Evolutionary conservation across 2,113 vertebrate genomes (phyloP).

Genomic region (Crocuta crocuta): DNA sequence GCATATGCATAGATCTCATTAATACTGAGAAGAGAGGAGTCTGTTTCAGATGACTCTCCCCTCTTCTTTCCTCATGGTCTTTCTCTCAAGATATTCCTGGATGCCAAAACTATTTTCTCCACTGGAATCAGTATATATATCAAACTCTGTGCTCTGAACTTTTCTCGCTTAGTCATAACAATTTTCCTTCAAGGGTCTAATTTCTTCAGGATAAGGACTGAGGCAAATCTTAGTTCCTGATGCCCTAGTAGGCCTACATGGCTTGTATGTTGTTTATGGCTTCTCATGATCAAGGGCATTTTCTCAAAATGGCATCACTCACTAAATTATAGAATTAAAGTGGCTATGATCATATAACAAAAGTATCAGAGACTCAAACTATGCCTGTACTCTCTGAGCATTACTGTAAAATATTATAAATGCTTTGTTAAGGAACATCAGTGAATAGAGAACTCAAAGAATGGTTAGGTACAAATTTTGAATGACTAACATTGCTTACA

Average conservation of each 20-base stretch:
- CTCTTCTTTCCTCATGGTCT: background rate
- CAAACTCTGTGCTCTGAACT: background rate
- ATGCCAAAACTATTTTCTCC: background rate
- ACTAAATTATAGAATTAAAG: background rate
- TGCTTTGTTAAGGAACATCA: background rate
- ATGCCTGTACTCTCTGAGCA: background rate
- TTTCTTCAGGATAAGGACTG: background rate
- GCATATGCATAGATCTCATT: background rate
- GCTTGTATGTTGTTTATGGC: background rate
- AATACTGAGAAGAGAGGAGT: background rate
- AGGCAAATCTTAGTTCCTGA: background rate
- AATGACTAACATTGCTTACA: background rate
- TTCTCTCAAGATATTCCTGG: background rate
- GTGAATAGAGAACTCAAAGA: background rate
- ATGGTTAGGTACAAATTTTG: background rate
- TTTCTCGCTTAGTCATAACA: background rate
- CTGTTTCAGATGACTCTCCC: background rate
- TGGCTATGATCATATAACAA: background rate
- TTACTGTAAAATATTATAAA: background rate
- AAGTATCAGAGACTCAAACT: background rate
- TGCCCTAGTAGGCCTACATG: rapidly evolving
- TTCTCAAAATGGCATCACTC: background rate
- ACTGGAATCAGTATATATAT: background rate
- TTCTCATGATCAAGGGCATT: background rate
- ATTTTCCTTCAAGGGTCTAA: background rate